Base-by-base conservation (phyloP, 2,888 invertebrate species). In the Argyresthia goedartella region DNA sequence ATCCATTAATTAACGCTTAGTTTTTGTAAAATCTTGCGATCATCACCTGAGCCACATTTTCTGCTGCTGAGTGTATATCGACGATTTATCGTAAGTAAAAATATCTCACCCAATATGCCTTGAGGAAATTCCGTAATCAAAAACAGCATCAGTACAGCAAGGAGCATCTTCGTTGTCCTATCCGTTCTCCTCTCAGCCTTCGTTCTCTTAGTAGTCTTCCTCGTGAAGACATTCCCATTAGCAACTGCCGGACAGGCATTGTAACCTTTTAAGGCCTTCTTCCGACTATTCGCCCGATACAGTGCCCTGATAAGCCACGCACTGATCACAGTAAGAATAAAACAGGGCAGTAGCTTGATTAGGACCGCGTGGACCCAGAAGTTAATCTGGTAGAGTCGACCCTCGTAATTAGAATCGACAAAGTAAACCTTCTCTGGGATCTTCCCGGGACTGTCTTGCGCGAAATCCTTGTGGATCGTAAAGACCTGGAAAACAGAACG, bases 41-140 rank as follows among this genome's bases (percentile, higher is more conserved):
- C n/a, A n/a, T n/a, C n/a, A n/a, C n/a, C n/a, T n/a, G n/a, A n/a
- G n/a, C n/a, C n/a, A n/a, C n/a, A n/a, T n/a, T n/a, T n/a, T n/a
- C n/a, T n/a, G n/a, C n/a, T n/a, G n/a, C n/a, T n/a, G n/a, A n/a
- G n/a, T n/a, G n/a, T n/a, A n/a, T n/a, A n/a, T n/a, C n/a, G n/a
- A n/a, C n/a, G n/a, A n/a, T n/a, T n/a, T n/a, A n/a, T n/a, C n/a
- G n/a, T n/a, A n/a, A n/a, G n/a, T n/a, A n/a, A 25, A 25, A 25
- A 25, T 6, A 25, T 57, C 70, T 62, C 51, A 81, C 94, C 94
- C 53, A 93, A 78, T 48, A 91, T 88, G 6, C 92, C 95, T 65
- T 95, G 95, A 0, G 97, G 97, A 59, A 97, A 92, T 76, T 97
- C 97, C 0, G 97, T 97, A 48, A 96, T 78, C 2, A 97, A 88